Base-by-base conservation (phyloP, 1,140 invertebrate species). In the Zaprionus taronus region DNA sequence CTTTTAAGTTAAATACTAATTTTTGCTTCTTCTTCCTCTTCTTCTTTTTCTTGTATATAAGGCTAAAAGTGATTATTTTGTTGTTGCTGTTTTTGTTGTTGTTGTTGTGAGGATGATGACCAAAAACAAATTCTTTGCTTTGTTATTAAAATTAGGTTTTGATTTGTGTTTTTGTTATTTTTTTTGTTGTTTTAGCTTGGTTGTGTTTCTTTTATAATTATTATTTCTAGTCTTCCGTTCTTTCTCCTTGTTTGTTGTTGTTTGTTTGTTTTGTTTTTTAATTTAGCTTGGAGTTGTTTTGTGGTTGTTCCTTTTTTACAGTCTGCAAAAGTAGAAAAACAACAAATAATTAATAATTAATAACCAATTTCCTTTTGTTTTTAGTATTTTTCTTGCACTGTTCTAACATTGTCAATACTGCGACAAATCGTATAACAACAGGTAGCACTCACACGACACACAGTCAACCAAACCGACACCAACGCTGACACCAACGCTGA, bases 141-240 rank as follows among this genome's bases (percentile, higher is more conserved):
- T 68, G 66, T 67, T 56, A 44, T 72, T 79, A 65, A 51, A 67
- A 57, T 83, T 68, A 71, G 53, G 11, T 57, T 72, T 69, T 63
- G 56, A 82, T 67, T 81, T 69, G 53, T 73, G 64, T 53, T 62
- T 64, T 67, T 55, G 65, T 57, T 55, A 44, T 70, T 68, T 68
- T 22, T 63, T 28, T 22, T 63, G 49, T 53, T 79, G 4, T 68
- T 64, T 60, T n/a, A 49, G 36, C 20, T 41, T 57, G 61, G 14
- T 63, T 44, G 7, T 58, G 22, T 72, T 80, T 44, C 57, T 81
- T 72, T 58, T 70, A 26, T 63, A 28, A 49, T 58, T 61, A 72
- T 87, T 81, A 79, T 76, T 65, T 89, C 79, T 82, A 90, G 86
- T 90, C 86, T 90, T 90, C 82, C 76, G 72, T 74, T 89, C 84